phyloP scores from a whole-genome alignment of 2,888 invertebrate species.

The Tromatobia lineatoria region DNA sequence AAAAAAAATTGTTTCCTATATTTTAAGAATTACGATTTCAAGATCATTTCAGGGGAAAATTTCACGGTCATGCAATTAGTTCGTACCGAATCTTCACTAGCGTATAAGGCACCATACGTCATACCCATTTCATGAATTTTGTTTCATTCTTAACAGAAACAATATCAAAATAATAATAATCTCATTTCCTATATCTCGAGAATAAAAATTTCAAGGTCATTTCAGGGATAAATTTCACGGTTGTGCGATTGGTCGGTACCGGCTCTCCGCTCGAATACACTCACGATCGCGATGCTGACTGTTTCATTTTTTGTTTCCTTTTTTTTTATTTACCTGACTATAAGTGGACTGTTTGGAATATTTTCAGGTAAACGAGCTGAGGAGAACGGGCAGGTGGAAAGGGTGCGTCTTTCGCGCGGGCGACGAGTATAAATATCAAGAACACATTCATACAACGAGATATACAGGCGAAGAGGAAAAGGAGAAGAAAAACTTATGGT shows the following conservation, averaged over 20 bases:
- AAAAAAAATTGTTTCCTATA: background rate
- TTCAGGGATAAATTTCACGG: slow-evolving; percentile 58
- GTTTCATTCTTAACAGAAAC: no score
- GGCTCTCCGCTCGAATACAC: slow-evolving; percentile 59
- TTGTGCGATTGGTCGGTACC: slow-evolving; percentile 41
- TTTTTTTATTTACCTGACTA: slow-evolving; percentile 19
- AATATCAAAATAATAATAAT: no score
- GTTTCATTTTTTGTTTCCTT: background rate
- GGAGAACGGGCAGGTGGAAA: background rate
- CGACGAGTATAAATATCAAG: slow-evolving; percentile 62
- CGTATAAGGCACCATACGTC: no score
- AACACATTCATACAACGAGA: slow-evolving; percentile 60
- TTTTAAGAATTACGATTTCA: slow-evolving; percentile 52
- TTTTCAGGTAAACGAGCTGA: slow-evolving; percentile 38
- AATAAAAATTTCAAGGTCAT: slow-evolving; percentile 63
- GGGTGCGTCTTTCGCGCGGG: slow-evolving; percentile 30
- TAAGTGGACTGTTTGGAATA: slow-evolving; percentile 33
- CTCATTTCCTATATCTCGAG: background rate
- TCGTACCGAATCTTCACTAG: no score
- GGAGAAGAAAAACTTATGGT: slow-evolving; percentile 60
- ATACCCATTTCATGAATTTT: no score
- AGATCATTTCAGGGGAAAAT: slow-evolving; percentile 50
- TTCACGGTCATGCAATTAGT: no score
- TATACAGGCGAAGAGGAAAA: slow-evolving; percentile 37
- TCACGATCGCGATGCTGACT: slow-evolving; percentile 21